Evolutionary conservation across 2,888 invertebrate genomes (phyloP), one percentile per base, ranked within the genome.

Genomic region (Drosophila leonis): DNA sequence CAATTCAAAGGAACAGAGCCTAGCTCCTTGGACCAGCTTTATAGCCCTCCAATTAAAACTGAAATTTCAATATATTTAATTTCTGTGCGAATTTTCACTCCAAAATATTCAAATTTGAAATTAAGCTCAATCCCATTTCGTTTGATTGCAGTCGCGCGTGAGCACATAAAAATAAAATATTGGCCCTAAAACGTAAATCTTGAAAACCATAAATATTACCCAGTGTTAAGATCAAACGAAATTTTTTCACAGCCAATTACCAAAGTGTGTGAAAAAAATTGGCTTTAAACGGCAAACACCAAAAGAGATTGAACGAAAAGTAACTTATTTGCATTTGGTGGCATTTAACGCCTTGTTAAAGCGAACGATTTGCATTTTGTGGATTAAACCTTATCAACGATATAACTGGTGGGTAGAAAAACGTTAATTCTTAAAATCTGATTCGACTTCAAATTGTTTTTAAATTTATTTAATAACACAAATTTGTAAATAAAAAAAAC

Each of bases 201-300:
- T 42, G 46, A 86, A 74, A 74, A 60, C 60, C 82, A 76, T 83
- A 88, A 86, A 83, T 86, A 78, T 75, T 67, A 62, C 60, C 24
- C 65, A 63, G 83, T 67, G 81, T 51, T 59, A 37, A 75, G 75
- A 81, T 78, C 76, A 78, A 74, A 62, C 66, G 67, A 67, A 72
- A 76, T 78, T 75, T 48, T 41, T 37, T 64, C 69, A 64, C 67
- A 64, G 65, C 64, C 72, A 83, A 87, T 81, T 76, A 87, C 70
- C 63, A 71, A 67, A 67, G 76, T 88, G 69, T 74, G 78, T 86
- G 81, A 55, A 41, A 41, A 46, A 49, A 51, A 63, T 69, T 72
- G 20, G 24, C 60, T 10, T 24, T 27, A 63, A 55, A 44, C 39
- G n/a, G 31, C 18, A 24, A 33, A 33, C 27, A 37, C 48, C n/a